Evolutionary conservation across 2,888 invertebrate species (phyloP).

Genomic region (Lissonota sp.): DNA sequence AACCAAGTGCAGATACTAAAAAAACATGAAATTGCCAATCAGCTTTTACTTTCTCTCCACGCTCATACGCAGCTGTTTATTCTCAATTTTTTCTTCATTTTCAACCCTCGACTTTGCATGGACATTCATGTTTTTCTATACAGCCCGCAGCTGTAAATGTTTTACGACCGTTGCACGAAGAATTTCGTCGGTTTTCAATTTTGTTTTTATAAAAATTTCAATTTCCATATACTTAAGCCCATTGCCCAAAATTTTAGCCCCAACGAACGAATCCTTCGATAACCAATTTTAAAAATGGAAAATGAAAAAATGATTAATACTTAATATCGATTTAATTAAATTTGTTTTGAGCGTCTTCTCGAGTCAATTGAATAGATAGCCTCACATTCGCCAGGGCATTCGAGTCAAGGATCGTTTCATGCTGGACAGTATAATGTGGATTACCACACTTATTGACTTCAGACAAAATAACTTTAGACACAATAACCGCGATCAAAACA

Average conservation of each 20-base stretch:
- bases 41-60: neutral
- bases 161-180: slow-evolving; percentile 10
- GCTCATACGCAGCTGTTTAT: slow-evolving; percentile 1
- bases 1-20: neutral
- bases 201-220: no score
- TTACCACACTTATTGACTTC: no score
- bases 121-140: neutral
- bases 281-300: no score
- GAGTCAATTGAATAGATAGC: slow-evolving; percentile 43
- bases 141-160: slow-evolving; percentile 6
- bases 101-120: neutral
- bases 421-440: slow-evolving; percentile 6
- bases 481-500: no score
- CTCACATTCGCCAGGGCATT: slow-evolving; percentile 18
- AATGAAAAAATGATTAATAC: no score
- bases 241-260: no score
- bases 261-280: no score
- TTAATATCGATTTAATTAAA: neutral
- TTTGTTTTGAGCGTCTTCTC: slow-evolving; percentile 33
- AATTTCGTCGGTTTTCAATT: no score
- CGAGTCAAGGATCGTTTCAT: slow-evolving; percentile 15
- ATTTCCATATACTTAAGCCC: no score
- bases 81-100: neutral
- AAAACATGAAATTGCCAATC: slow-evolving; percentile 34
- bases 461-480: no score